These are phyloP conservation scores for Drosophila sulfurigaster DNA, from an alignment of 1,140 invertebrate genomes.

Conservation along the genomic window DNA sequence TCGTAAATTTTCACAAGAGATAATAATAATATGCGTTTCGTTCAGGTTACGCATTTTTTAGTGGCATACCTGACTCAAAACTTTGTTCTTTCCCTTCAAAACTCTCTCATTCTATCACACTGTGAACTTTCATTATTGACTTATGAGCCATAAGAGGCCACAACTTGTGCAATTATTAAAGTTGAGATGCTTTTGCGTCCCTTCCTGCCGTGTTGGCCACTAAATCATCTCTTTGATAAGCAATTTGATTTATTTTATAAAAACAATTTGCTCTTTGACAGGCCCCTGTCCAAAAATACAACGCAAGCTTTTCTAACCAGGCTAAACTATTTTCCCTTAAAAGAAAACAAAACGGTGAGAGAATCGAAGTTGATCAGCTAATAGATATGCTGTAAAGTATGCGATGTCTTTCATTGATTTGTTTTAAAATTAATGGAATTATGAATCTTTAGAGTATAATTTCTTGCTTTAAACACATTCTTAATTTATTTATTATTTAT, in stretches of 20 bases:
- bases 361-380: background rate
- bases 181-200: conserved; percentile 48
- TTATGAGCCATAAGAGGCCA: conserved; percentile 79
- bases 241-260: conserved; percentile 81
- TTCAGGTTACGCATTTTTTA: conserved; percentile 68
- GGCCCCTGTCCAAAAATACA: conserved; percentile 42
- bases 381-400: conserved; percentile 12
- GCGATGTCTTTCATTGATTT: too few relatives aligned
- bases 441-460: too few relatives aligned
- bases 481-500: background rate
- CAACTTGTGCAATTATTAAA: conserved; percentile 82
- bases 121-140: conserved; percentile 65
- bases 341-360: conserved; percentile 32
- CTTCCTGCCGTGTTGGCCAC: conserved; percentile 48
- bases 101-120: conserved; percentile 25
- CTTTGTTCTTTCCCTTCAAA: conserved; percentile 30
- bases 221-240: conserved; percentile 82
- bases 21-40: conserved; percentile 77
- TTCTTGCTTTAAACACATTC: background rate
- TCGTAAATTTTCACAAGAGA: conserved; percentile 83
- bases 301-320: conserved; percentile 38
- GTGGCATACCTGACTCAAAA: conserved; percentile 54
- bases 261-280: conserved; percentile 72
- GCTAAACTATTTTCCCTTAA: conserved; percentile 53
- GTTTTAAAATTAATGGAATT: too few relatives aligned